Evolutionary conservation across 2,113 vertebrate species (phyloP), one percentile per base, ranked within the genome.

Genomic region (Urocitellus parryii): DNA sequence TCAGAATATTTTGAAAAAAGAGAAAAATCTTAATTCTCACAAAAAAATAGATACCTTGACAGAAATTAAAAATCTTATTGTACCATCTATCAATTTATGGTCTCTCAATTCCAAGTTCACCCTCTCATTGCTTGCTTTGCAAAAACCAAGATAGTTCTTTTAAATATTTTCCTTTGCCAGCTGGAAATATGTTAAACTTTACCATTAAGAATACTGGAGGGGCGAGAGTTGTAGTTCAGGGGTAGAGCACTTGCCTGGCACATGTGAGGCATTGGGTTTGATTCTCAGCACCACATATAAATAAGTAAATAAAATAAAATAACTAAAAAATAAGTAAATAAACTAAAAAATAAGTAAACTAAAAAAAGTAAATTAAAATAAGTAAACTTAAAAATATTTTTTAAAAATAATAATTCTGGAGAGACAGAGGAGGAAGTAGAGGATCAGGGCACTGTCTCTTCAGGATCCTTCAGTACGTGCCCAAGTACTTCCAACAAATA

Each of bases 31-130:
- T 72, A 48, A 93, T 95, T 53, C 1, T 34, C 42, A 77, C 13
- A 22, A 67, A 83, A 68, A 18, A 88, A 93, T 39, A 72, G 16
- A 22, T 12, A 83, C 2, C 22, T 72, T 37, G 45, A 51, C 10
- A 83, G 51, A 95, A 81, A n/a, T 92, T 96, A 25, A 90, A 74
- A 96, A 73, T 56, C 16, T 80, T 29, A 58, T 37, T 89, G 8
- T 48, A 17, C 32, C 51, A 86, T 27, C 20, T 70, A 45, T 48
- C 70, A 68, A 2, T 37, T 84, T 63, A 79, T 24, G 2, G 8
- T n/a, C 5, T 68, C 14, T 74, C 4, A 51, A 29, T 27, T 78
- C 13, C 67, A 84, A 63, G 88, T 80, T 76, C 37, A 95, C 4
- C 42, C 53, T 82, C n/a, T 86, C 22, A 77, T 63, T 63, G 3